Evolutionary conservation across 2,888 invertebrate genomes (phyloP).

Genomic region (Chouioia cunea): DNA sequence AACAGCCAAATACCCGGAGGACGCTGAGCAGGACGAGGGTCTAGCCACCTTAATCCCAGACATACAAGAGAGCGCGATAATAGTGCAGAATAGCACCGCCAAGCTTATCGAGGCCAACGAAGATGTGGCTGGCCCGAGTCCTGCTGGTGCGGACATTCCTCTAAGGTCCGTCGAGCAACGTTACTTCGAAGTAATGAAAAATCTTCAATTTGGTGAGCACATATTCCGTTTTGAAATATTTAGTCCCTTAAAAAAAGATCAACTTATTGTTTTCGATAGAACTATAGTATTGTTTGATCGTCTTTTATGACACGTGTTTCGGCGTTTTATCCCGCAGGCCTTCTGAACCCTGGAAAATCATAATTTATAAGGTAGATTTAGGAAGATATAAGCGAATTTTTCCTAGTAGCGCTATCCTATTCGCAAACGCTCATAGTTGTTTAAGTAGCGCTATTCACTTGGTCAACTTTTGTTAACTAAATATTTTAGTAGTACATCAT

Average conservation of each 20-base stretch:
- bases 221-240: conserved; percentile 18
- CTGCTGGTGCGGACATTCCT: conserved; percentile 69
- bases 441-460: no score
- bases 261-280: no score
- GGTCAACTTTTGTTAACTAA: no score
- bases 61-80: conserved; percentile 80
- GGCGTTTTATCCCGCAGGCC: no score
- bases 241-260: conserved; percentile 3
- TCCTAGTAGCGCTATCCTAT: no score
- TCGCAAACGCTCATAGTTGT: no score
- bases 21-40: conserved; percentile 90
- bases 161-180: conserved; percentile 77
- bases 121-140: conserved; percentile 64
- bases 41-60: conserved; percentile 90
- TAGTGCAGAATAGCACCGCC: conserved; percentile 70
- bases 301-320: no score
- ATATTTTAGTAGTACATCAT: no score
- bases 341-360: no score
- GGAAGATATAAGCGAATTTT: no score
- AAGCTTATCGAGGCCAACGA: conserved; percentile 58
- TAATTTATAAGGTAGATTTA: no score
- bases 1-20: conserved; percentile 69
- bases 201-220: conserved; percentile 85
- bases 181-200: conserved; percentile 90
- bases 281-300: no score